Conservation (phyloP, 2,113 vertebrate genomes). For the Clarias batrachus region DNA sequence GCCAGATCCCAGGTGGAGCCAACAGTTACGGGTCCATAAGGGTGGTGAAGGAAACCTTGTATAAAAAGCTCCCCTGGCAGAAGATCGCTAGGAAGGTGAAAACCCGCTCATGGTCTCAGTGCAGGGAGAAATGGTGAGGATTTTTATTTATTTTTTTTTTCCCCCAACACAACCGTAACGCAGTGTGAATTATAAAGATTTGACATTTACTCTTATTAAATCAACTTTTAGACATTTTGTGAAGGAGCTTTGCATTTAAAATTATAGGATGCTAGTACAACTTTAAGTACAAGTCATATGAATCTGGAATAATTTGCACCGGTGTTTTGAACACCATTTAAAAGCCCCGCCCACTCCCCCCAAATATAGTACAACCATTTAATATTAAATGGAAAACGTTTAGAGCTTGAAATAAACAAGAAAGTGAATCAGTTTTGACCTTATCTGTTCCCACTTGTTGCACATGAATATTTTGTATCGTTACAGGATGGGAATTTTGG, state of each 20-base stretch:
- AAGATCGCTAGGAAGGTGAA: conserved; percentile 56
- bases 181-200: not conserved
- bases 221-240: not conserved
- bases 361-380: not conserved
- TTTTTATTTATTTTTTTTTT: not conserved
- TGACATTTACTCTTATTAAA: not conserved
- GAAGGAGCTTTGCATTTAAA: not conserved
- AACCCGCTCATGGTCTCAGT: conserved; percentile 55
- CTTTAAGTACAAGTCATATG: too few relatives aligned
- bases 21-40: not conserved
- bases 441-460: not conserved
- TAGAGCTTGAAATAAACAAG: not conserved
- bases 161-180: not conserved
- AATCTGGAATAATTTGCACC: not conserved
- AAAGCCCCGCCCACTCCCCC: not conserved
- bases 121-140: conserved; percentile 54
- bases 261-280: not conserved
- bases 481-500: conserved; percentile 64
- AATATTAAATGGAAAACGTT: not conserved
- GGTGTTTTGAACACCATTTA: not conserved
- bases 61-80: conserved; percentile 64
- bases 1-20: not conserved
- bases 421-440: not conserved
- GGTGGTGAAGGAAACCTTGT: conserved; percentile 57
- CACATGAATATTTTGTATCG: not conserved